Evolutionary conservation across 1,140 invertebrate genomes (phyloP).

Genomic region (Drosophila ananassae): DNA sequence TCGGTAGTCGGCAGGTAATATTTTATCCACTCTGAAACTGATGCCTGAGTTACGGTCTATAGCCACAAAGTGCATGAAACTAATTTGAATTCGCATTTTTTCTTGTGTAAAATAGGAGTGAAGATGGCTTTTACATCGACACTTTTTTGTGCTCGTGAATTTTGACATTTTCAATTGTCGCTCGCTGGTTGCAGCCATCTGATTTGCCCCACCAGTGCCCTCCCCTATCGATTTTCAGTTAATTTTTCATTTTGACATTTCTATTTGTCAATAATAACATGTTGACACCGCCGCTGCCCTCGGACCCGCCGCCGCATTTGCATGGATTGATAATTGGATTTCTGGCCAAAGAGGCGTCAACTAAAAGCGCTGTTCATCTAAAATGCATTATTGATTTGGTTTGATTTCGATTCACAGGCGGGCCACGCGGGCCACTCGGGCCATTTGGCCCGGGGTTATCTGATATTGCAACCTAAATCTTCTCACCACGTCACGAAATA

Average conservation of each 20-base stretch:
- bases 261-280: constrained; percentile 82
- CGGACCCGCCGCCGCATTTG: constrained; percentile 3
- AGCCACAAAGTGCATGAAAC: too few species aligned
- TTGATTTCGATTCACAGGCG: constrained; percentile 25
- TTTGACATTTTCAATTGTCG: constrained; percentile 80
- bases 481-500: constrained; percentile 11
- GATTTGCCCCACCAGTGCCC: constrained; percentile 8
- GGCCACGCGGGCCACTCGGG: too few species aligned
- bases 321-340: constrained; percentile 53
- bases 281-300: constrained; percentile 58
- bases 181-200: constrained; percentile 35
- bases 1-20: too few species aligned
- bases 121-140: constrained; percentile 15
- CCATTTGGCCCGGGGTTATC: not conserved
- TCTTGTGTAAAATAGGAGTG: constrained; percentile 2
- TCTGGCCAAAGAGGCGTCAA: constrained; percentile 31
- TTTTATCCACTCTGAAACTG: too few species aligned
- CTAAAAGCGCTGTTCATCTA: constrained; percentile 48
- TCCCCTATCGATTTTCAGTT: constrained; percentile 70
- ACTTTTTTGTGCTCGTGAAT: constrained; percentile 45
- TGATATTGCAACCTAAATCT: not conserved
- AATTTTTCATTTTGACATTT: constrained; percentile 83
- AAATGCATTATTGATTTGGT: constrained; percentile 52
- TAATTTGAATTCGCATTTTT: too few species aligned
- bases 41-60: too few species aligned